Evolutionary conservation across 2,113 vertebrate species (phyloP).

Genomic region (Stigmatopora nigra): DNA sequence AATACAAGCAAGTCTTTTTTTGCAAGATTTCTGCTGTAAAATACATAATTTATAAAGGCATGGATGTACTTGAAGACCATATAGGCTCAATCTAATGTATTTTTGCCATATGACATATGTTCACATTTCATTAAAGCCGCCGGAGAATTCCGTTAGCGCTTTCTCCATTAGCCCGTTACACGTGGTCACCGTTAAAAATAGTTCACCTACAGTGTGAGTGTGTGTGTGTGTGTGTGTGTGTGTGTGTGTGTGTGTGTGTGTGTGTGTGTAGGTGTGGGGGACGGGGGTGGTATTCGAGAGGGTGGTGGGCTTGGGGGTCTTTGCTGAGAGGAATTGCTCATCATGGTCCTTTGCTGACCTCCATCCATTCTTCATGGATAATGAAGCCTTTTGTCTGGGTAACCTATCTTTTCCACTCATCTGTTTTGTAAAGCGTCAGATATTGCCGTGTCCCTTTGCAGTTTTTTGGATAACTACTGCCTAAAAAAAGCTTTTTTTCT

Average conservation of each 20-base stretch:
- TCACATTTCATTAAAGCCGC: constrained; percentile 56
- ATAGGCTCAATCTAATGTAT: constrained; percentile 30
- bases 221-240: too few species aligned
- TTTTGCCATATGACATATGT: constrained; percentile 25
- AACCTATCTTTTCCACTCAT: neutral
- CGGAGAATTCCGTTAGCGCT: constrained; percentile 38
- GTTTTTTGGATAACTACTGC: too few species aligned
- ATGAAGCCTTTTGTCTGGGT: constrained; percentile 14
- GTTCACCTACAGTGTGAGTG: constrained; percentile 3
- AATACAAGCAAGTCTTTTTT: neutral
- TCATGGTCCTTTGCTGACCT: constrained; percentile 47
- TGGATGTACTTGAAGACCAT: neutral
- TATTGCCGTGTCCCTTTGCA: neutral
- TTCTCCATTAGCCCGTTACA: constrained; percentile 37
- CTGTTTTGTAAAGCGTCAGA: neutral
- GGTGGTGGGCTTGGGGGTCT: constrained; percentile 9
- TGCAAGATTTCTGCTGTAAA: too few species aligned
- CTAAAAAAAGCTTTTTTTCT: too few species aligned
- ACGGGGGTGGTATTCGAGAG: neutral
- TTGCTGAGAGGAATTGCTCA: constrained; percentile 45
- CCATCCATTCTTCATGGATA: constrained; percentile 28
- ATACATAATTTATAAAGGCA: too few species aligned
- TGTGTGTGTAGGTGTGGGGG: too few species aligned
- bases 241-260: too few species aligned
- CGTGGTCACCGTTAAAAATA: constrained; percentile 11